Base-by-base conservation (phyloP, 2,888 invertebrate species). In the Lepas anatifera region DNA sequence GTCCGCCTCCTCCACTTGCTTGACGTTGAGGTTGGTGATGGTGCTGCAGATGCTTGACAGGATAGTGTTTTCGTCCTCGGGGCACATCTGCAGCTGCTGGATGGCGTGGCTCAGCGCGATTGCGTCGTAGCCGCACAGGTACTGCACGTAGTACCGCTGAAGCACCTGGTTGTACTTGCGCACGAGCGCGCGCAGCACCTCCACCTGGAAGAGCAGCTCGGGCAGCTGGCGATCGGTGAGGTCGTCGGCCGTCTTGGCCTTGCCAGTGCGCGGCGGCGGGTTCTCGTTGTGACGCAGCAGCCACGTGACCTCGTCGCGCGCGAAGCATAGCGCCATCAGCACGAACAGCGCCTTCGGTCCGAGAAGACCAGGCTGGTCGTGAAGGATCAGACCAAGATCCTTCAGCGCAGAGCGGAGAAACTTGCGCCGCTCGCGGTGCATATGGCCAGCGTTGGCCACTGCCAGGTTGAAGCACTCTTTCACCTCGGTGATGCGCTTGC, bases 81-180 rank as follows among this genome's bases (percentile, higher is more conserved):
- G 93, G 76, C 90, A 89, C 27, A 89, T 87, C 76, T 89, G 87
- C 69, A 92, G 81, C 77, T 92, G 92, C 81, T 90, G 87, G 69
- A 78, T 77, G 76, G 92, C 85, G 74, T 87, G 86, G 78, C 94
- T 93, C 41, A 99, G 81, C 71, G 92, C 89, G 35, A 94, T 90
- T 27, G 97, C 92, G 83, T 99, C 99, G 81, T 92, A 98, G 18
- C 95, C 95, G 48, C 92, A 89, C 70, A 99, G 83, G 83, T 96
- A 99, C 81, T 99, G 96, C 37, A 98, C 92, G 81, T 96, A 98
- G 80, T 98, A 98, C 74, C 96, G 85, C 80, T 99, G 97, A 83
- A 98, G 90, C 13, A 98, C 95, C 82, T 95, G 94, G 76, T 92
- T 92, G 80, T 99, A 96, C 79, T 97, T 98, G 73, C 95, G 86